Conservation (phyloP, 2,888 invertebrate genomes). For the Lasioglossum villosulum region DNA sequence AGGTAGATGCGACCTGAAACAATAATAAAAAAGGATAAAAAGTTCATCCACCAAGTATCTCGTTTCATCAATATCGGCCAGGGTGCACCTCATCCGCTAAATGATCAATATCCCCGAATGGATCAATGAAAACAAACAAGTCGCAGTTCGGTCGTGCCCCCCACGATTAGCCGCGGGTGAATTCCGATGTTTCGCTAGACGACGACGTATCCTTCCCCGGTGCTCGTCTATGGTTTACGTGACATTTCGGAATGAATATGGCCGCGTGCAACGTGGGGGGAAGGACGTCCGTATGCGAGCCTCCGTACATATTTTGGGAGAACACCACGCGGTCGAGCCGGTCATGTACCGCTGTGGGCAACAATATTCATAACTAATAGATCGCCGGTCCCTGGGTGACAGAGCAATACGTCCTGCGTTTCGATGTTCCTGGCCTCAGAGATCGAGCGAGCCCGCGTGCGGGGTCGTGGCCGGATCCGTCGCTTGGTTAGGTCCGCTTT, state of each 20-base stretch:
- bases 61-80: neutral
- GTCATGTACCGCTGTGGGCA: constrained; percentile 83
- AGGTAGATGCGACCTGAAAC: too few species aligned
- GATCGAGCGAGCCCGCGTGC: constrained; percentile 62
- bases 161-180: constrained; percentile 22
- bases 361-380: constrained; percentile 84
- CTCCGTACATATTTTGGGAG: constrained; percentile 81
- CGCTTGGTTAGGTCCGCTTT: constrained; percentile 71
- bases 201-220: constrained; percentile 5
- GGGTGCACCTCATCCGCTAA: neutral
- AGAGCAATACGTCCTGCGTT: constrained; percentile 83
- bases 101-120: neutral
- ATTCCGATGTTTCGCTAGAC: constrained; percentile 21
- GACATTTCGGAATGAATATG: constrained; percentile 79
- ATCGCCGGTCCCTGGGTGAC: constrained; percentile 82
- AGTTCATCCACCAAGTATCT: too few species aligned
- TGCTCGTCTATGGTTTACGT: constrained; percentile 73
- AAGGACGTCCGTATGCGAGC: constrained; percentile 53
- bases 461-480: constrained; percentile 75
- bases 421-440: constrained; percentile 77
- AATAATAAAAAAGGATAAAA: too few species aligned
- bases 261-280: constrained; percentile 58
- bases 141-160: neutral
- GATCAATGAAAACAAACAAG: constrained; percentile 18
- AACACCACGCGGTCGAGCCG: constrained; percentile 71